Evolutionary conservation across 2,888 invertebrate species (phyloP).

Genomic region (Rhimphoctona megacephalus): DNA sequence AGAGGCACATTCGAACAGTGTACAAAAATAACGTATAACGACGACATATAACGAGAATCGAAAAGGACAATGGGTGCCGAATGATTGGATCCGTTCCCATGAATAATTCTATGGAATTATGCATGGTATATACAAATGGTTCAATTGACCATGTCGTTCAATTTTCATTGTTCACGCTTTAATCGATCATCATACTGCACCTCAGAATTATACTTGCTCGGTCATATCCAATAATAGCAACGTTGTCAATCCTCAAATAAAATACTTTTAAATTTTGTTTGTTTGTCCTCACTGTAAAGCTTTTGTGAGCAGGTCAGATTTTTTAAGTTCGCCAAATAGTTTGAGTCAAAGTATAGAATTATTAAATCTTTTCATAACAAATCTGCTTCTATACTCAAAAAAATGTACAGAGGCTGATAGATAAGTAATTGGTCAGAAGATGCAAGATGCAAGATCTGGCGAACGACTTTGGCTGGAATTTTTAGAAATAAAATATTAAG

Average conservation of each 20-base stretch:
- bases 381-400: neutral
- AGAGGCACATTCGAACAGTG: slow-evolving; percentile 34
- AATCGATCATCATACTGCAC: slow-evolving; percentile 62
- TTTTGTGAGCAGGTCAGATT: neutral
- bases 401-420: neutral
- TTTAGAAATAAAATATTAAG: neutral
- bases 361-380: neutral
- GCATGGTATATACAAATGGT: slow-evolving; percentile 51
- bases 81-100: slow-evolving; percentile 76
- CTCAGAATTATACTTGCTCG: slow-evolving; percentile 30
- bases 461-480: neutral
- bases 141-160: slow-evolving; percentile 73
- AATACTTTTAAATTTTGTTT: neutral
- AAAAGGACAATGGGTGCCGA: slow-evolving; percentile 75
- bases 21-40: slow-evolving; percentile 23
- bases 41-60: slow-evolving; percentile 23
- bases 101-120: slow-evolving; percentile 50
- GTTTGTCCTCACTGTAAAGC: neutral
- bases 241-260: slow-evolving; percentile 9
- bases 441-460: neutral
- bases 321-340: neutral
- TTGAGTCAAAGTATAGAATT: neutral
- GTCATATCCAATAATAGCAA: slow-evolving; percentile 3
- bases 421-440: neutral
- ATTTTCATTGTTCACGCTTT: slow-evolving; percentile 74